Conservation (phyloP, 1,140 invertebrate species). For the Hycleus phaleratus region DNA sequence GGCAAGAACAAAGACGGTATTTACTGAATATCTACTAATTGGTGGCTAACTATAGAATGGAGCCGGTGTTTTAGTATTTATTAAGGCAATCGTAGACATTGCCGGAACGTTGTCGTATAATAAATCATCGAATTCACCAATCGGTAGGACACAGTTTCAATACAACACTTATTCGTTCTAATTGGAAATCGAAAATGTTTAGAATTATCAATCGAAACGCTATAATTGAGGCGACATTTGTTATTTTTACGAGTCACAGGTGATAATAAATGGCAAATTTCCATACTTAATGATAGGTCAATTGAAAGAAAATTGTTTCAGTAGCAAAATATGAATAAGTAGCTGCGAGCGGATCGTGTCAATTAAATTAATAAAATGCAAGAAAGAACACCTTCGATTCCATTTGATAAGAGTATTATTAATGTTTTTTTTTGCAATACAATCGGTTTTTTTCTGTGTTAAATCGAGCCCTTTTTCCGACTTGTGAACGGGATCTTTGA, state of each 20-base stretch:
- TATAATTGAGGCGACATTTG: constrained; percentile 2
- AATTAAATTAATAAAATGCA: background rate
- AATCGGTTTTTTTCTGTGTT: too few species aligned
- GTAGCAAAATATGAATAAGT: too few species aligned
- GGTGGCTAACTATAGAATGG: background rate
- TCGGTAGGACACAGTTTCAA: background rate
- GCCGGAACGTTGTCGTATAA: background rate
- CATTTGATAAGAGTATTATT: background rate
- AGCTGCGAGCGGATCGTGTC: too few species aligned
- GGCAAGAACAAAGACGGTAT: constrained; percentile 8
- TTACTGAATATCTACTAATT: constrained; percentile 7
- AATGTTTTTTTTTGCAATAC: background rate
- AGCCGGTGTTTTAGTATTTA: background rate
- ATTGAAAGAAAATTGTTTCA: too few species aligned
- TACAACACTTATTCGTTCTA: too few species aligned
- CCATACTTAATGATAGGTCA: too few species aligned
- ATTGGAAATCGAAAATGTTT: too few species aligned
- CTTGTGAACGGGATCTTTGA: background rate
- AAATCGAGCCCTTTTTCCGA: too few species aligned
- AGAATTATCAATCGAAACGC: too few species aligned
- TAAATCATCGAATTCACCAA: constrained; percentile 4
- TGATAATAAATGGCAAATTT: too few species aligned
- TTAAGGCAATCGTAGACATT: background rate
- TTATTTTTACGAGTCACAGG: constrained; percentile 4
- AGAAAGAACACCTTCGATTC: background rate